Evolutionary conservation across 2,113 vertebrate species (phyloP), one percentile per base, ranked within the genome.

Genomic region (Oriolus oriolus): DNA sequence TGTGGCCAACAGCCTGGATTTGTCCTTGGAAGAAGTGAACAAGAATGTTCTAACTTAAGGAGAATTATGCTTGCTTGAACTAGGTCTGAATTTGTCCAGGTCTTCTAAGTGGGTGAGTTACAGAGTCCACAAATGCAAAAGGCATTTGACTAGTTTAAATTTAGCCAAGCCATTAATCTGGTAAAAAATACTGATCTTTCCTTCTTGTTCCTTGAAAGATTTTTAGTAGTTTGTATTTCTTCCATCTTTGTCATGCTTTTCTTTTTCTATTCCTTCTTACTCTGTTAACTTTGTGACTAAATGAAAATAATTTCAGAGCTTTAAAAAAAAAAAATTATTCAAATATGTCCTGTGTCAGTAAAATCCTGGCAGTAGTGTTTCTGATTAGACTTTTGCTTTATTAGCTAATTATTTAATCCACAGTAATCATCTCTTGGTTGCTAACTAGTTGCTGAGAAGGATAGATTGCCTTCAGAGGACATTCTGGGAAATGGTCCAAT

Each of bases 401-500:
- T 93, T 97, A 87, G 75, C 82, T 94, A 97, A 95, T 96, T 91
- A 91, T 92, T 85, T 91, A 90, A 95, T 75, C 49, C 63, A 59
- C 13, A 82, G n/a, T 79, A 95, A 93, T 76, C 30, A 83, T 96
- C 60, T 87, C 53, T 91, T 96, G 7, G 76, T 94, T 89, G 73
- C 63, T 61, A 96, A 93, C 87, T 77, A 96, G 83, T 59, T 94
- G 87, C 84, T 92, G 87, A 91, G 79, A 91, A 93, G 91, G 74
- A 59, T 84, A 94, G 63, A 50, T 66, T 37, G 68, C 23, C 85
- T 95, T 91, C 66, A 77, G 91, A 96, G 93, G 76, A 28, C 41
- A 53, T 89, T 95, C 94, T 96, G 96, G 97, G 95, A 97, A 95
- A 56, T 52, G 54, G 91, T 96, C 86, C 83, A 97, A 83, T 95